phyloP scores from a whole-genome alignment of 2,888 invertebrate genomes.

The Beris morrisii region DNA sequence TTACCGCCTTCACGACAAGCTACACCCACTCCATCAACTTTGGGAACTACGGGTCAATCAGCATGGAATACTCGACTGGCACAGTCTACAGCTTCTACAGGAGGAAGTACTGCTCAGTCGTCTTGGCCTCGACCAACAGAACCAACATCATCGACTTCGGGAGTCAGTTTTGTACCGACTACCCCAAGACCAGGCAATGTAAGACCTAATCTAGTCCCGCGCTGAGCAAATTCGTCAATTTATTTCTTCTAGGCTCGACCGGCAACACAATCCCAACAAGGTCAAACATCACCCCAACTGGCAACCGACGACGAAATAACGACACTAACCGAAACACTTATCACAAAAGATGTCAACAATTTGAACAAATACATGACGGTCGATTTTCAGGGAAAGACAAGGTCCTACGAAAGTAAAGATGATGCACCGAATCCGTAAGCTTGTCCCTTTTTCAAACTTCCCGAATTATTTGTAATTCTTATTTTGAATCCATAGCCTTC shows the following conservation, averaged over 20 bases:
- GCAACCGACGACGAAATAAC: constrained; percentile 67
- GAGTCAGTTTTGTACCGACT: constrained; percentile 21
- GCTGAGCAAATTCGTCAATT: neutral
- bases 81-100: neutral
- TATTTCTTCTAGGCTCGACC: neutral
- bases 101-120: constrained; percentile 2
- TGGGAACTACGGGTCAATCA: constrained; percentile 24
- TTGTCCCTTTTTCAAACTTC: neutral
- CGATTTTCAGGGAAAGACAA: constrained; percentile 75
- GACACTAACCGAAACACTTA: constrained; percentile 70
- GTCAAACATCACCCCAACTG: constrained; percentile 46
- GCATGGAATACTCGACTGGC: constrained; percentile 45
- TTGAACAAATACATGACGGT: constrained; percentile 69
- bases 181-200: constrained; percentile 10
- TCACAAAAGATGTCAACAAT: constrained; percentile 73
- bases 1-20: constrained; percentile 34
- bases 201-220: neutral
- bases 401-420: constrained; percentile 68
- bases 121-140: constrained; percentile 1
- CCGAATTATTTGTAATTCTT: neutral
- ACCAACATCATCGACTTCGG: neutral
- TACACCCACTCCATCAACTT: constrained; percentile 35
- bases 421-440: constrained; percentile 76
- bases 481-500: constrained; percentile 61
- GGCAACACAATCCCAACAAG: neutral